Conservation (phyloP, 2,888 invertebrate species). For the Megaustenia siamemsis region DNA sequence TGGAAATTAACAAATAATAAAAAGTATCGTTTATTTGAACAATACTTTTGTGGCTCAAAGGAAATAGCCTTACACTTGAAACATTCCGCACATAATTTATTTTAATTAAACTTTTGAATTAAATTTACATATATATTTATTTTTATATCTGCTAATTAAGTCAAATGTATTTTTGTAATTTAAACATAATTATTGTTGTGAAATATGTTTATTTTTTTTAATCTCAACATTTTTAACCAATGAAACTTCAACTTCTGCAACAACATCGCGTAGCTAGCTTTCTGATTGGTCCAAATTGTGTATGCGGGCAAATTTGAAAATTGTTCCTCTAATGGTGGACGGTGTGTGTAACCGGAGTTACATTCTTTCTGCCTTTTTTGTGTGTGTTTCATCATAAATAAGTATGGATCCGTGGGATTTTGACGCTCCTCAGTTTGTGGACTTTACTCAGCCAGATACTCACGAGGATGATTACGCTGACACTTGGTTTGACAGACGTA, state of each 20-base stretch:
- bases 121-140: not conserved
- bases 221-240: constrained; percentile 11
- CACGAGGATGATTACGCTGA: constrained; percentile 27
- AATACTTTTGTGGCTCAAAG: too few relatives aligned
- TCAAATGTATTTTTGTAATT: not conserved
- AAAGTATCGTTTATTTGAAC: too few relatives aligned
- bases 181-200: not conserved
- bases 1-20: too few relatives aligned
- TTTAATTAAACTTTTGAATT: too few relatives aligned
- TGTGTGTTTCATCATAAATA: not conserved
- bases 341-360: not conserved
- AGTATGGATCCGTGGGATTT: constrained; percentile 64
- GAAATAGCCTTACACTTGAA: too few relatives aligned
- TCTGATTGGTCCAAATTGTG: constrained; percentile 35
- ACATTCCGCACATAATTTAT: too few relatives aligned
- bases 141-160: too few relatives aligned
- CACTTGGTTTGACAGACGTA: constrained; percentile 47
- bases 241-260: not conserved
- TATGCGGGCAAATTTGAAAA: constrained; percentile 66
- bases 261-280: too few relatives aligned
- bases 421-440: constrained; percentile 72
- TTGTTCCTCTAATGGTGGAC: not conserved
- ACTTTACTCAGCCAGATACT: constrained; percentile 62
- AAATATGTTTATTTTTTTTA: too few relatives aligned
- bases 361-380: not conserved